phyloP scores from a whole-genome alignment of 2,113 vertebrate genomes.

The Psittacula cyanocephala region DNA sequence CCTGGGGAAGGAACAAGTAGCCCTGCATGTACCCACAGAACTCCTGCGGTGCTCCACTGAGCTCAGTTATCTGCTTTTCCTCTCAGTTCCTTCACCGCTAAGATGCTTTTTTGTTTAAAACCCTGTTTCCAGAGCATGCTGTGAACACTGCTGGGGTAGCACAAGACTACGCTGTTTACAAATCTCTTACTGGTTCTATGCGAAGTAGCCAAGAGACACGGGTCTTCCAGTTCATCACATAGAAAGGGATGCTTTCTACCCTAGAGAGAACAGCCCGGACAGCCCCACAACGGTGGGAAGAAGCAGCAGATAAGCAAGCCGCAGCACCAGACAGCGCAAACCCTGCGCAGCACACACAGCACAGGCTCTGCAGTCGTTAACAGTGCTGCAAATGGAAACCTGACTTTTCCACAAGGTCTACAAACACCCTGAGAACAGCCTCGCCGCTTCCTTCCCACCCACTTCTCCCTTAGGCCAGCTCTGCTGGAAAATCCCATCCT shows the following conservation, averaged over 20 bases:
- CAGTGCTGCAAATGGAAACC: not conserved
- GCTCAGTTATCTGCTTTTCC: not conserved
- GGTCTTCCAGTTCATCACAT: fast-evolving
- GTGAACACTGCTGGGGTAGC: not conserved
- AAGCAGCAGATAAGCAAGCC: not conserved
- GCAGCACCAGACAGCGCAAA: fast-evolving
- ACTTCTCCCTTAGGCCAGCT: conserved; percentile 8
- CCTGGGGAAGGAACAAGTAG: not conserved
- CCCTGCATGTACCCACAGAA: fast-evolving
- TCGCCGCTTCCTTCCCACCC: not conserved
- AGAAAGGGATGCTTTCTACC: not conserved
- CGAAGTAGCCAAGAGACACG: not conserved
- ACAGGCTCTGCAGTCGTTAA: not conserved
- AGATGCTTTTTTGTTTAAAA: not conserved
- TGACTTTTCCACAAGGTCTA: not conserved
- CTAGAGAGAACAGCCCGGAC: not conserved
- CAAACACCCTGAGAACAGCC: conserved; percentile 7
- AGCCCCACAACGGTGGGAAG: fast-evolving
- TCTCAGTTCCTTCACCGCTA: not conserved
- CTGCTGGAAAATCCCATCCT: conserved; percentile 25
- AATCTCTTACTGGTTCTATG: not conserved
- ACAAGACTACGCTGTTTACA: not conserved
- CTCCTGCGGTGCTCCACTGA: not conserved
- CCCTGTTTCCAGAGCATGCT: not conserved
- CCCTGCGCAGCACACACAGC: not conserved